Conservation (phyloP, 2,113 vertebrate genomes). For the Actenoides hombroni region DNA sequence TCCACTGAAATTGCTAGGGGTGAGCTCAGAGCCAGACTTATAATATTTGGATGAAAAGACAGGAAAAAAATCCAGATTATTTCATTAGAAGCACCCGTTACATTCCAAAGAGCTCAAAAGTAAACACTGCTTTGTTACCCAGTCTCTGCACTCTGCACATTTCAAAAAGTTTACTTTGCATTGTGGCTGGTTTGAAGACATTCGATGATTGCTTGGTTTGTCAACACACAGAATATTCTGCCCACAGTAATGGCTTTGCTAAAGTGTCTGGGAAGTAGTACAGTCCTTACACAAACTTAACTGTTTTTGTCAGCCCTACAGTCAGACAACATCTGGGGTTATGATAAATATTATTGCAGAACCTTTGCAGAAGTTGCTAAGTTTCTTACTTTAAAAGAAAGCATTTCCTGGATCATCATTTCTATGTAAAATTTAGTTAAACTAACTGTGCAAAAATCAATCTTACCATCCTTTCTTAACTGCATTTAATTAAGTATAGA, state of each 20-base stretch:
- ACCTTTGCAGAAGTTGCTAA: neutral
- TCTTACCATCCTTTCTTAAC: neutral
- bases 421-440: neutral
- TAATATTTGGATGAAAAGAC: neutral
- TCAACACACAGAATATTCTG: neutral
- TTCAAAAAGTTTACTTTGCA: neutral
- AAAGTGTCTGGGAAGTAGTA: neutral
- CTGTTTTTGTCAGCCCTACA: fast-evolving
- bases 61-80: neutral
- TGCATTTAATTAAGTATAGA: neutral
- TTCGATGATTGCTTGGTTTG: neutral
- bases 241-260: neutral
- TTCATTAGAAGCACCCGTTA: neutral
- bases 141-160: neutral
- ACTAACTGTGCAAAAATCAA: neutral
- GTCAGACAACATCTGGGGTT: neutral
- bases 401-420: neutral
- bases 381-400: neutral
- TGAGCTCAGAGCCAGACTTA: neutral
- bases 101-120: neutral
- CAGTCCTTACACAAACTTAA: neutral
- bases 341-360: neutral
- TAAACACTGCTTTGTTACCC: neutral
- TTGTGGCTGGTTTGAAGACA: neutral
- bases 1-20: neutral